phyloP scores from a whole-genome alignment of 2,113 vertebrate genomes.

The Phrynosoma blainvillii region DNA sequence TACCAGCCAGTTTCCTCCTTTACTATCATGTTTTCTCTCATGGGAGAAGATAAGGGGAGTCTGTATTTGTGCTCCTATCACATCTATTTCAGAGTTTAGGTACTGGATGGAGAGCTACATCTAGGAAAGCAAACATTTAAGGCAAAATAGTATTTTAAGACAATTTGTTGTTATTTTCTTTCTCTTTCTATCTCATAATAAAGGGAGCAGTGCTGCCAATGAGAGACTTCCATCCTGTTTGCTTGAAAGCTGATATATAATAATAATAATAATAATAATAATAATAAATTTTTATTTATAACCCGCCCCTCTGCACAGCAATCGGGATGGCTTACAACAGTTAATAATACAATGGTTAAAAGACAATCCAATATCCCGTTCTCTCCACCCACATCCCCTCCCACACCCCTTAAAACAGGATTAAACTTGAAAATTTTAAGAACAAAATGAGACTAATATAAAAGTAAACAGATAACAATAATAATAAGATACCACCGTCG shows the following conservation, averaged over 20 bases:
- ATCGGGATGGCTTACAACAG: too few species aligned
- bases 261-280: too few species aligned
- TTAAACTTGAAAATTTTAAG: too few species aligned
- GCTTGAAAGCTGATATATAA: background rate
- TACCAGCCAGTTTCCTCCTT: background rate
- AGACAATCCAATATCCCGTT: too few species aligned
- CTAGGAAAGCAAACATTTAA: background rate
- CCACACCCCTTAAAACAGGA: too few species aligned
- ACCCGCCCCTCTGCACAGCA: too few species aligned
- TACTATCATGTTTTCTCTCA: background rate
- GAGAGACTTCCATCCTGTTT: background rate
- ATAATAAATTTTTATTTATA: too few species aligned
- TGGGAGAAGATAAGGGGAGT: background rate
- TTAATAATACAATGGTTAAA: too few species aligned
- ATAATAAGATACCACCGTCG: too few species aligned
- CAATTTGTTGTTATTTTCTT: background rate
- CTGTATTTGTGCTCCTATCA: background rate
- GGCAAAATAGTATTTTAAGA: background rate
- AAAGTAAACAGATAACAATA: too few species aligned
- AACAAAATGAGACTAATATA: too few species aligned
- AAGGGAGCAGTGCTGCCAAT: background rate
- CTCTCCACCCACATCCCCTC: too few species aligned
- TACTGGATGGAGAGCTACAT: background rate
- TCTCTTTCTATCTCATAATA: background rate
- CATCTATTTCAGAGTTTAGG: conserved; percentile 14